Evolutionary conservation across 2,113 vertebrate species (phyloP).

Genomic region (Phalacrocorax aristotelis): DNA sequence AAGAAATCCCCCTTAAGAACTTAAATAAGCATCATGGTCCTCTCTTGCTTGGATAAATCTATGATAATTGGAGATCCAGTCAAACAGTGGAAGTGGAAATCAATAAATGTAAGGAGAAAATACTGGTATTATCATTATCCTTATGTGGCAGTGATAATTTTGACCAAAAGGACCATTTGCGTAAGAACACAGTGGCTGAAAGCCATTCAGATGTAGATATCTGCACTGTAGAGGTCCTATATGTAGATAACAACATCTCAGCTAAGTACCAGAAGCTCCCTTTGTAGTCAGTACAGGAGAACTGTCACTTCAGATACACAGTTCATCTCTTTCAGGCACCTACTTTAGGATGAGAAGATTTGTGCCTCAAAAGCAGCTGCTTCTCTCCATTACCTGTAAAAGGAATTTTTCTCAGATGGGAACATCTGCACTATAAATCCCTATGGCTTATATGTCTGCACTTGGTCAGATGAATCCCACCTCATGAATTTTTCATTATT

Average conservation of each 20-base stretch:
- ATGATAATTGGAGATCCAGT: background rate
- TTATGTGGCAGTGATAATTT: background rate
- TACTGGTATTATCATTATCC: background rate
- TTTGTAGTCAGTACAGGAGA: background rate
- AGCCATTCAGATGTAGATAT: background rate
- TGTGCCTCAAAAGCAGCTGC: conserved; percentile 34
- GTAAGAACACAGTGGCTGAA: background rate
- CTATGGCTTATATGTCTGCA: background rate
- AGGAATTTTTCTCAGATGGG: conserved; percentile 3
- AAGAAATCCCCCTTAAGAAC: background rate
- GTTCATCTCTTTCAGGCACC: conserved; percentile 10
- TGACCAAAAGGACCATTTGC: background rate
- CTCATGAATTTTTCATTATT: conserved; percentile 49
- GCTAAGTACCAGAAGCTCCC: background rate
- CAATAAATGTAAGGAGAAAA: background rate
- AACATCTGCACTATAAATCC: conserved; percentile 25
- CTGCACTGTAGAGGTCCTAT: background rate
- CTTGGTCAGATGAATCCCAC: background rate
- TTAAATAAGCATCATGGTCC: background rate
- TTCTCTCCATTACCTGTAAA: conserved; percentile 25
- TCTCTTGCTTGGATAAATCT: background rate
- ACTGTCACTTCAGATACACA: background rate
- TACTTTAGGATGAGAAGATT: background rate
- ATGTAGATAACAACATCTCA: background rate
- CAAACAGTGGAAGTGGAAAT: background rate